Evolutionary conservation across 2,888 invertebrate species (phyloP).

Genomic region (Maniola hyperantus): DNA sequence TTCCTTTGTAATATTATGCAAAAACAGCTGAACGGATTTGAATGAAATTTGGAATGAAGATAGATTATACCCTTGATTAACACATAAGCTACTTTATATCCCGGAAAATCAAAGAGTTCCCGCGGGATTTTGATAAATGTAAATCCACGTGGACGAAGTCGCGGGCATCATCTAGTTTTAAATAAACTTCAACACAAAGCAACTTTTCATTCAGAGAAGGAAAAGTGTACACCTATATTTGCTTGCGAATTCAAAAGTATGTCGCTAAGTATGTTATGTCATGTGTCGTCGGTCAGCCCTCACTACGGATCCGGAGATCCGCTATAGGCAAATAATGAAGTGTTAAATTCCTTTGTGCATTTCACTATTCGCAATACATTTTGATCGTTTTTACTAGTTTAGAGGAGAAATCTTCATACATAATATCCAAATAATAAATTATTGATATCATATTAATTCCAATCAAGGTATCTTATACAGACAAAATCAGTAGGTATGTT

Average conservation of each 20-base stretch:
- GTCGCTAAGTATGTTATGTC: slow-evolving; percentile 63
- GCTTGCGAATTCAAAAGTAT: slow-evolving; percentile 57
- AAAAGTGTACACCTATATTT: slow-evolving; percentile 50
- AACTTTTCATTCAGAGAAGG: slow-evolving; percentile 29
- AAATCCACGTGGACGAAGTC: no score
- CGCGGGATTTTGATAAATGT: no score
- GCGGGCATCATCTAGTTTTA: not conserved
- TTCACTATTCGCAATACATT: slow-evolving; percentile 39
- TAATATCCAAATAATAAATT: no score
- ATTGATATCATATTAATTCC: no score
- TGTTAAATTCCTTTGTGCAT: slow-evolving; percentile 51
- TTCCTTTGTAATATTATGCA: no score
- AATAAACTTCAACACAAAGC: not conserved
- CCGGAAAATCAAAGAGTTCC: no score
- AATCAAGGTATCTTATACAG: no score
- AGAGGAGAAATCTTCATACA: slow-evolving; percentile 38
- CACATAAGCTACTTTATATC: no score
- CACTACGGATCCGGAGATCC: slow-evolving; percentile 53
- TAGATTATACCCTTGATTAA: no score
- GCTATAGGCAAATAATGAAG: slow-evolving; percentile 52
- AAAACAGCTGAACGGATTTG: no score
- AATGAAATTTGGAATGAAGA: no score
- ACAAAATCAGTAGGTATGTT: no score
- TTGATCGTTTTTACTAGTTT: slow-evolving; percentile 35
- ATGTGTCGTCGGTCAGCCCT: slow-evolving; percentile 41